Conservation (phyloP, 1,140 invertebrate species). For the Schlechtendalia chinensis region DNA sequence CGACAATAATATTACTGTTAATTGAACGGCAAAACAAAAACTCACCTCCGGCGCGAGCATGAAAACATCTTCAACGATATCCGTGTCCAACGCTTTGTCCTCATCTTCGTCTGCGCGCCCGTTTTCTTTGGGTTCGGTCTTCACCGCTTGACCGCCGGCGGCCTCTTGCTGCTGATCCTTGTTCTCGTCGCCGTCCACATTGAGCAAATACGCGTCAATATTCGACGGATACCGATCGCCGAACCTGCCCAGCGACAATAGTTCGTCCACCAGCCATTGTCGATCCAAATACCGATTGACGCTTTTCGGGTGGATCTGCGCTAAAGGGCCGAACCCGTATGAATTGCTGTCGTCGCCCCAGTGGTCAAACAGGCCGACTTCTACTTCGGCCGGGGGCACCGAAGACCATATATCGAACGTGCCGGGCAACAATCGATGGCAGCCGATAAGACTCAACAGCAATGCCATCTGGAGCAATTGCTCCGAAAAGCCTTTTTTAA, state of each 20-base stretch:
- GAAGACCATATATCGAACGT: constrained; percentile 20
- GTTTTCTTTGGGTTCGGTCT: constrained; percentile 35
- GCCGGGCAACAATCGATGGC: neutral
- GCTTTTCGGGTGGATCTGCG: constrained; percentile 21
- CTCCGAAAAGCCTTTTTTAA: constrained; percentile 46
- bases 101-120: neutral
- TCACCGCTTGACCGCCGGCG: neutral
- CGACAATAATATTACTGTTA: too few relatives aligned
- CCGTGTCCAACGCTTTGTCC: constrained; percentile 7
- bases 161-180: constrained; percentile 1
- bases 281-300: constrained; percentile 29
- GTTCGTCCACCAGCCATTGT: constrained; percentile 22
- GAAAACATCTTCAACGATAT: constrained; percentile 26
- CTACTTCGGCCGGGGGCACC: constrained; percentile 17
- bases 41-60: constrained; percentile 37
- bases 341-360: constrained; percentile 14
- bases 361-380: constrained; percentile 3
- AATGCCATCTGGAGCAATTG: constrained; percentile 39
- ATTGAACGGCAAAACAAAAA: neutral
- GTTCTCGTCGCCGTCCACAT: constrained; percentile 10
- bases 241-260: constrained; percentile 18
- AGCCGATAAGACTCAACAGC: constrained; percentile 33
- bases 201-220: constrained; percentile 34
- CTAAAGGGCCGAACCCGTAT: neutral
- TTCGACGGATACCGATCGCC: constrained; percentile 39